A percentile compares a stretch with the other conserved stretches of the same genome.
Evolutionary conservation across 2,888 invertebrate species (phyloP).

Genomic region (Diplazon laetatorius): DNA sequence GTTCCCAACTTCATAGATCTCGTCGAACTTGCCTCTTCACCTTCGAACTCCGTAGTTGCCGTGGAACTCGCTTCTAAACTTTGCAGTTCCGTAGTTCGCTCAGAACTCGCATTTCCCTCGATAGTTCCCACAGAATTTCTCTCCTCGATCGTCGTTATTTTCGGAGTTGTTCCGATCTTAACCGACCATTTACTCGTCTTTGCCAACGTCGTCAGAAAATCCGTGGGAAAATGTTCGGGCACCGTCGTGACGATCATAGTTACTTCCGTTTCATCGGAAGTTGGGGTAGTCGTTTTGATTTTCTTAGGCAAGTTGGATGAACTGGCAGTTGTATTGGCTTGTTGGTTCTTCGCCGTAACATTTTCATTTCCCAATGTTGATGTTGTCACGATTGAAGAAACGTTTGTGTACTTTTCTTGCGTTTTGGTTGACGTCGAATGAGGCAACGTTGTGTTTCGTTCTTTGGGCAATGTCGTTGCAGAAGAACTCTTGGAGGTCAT

Average conservation of each 20-base stretch:
- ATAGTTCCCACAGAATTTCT: not conserved
- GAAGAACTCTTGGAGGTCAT: not conserved
- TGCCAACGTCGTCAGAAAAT: conserved; percentile 38
- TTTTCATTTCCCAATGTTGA: too few species aligned
- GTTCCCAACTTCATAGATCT: not conserved
- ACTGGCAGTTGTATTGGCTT: not conserved
- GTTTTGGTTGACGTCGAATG: not conserved
- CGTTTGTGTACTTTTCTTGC: conserved; percentile 19
- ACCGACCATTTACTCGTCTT: not conserved
- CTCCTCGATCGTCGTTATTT: too few species aligned
- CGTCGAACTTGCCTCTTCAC: not conserved
- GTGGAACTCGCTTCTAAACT: not conserved
- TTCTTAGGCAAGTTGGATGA: not conserved
- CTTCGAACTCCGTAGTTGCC: not conserved
- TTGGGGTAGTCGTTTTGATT: not conserved
- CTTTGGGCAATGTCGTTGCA: not conserved
- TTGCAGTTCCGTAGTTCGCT: not conserved
- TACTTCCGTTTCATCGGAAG: conserved; percentile 32
- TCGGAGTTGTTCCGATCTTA: too few species aligned
- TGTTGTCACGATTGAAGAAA: conserved; percentile 44
- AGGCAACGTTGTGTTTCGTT: not conserved
- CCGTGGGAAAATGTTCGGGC: conserved; percentile 23
- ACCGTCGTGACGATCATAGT: conserved; percentile 44
- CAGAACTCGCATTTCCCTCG: not conserved
- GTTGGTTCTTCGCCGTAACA: not conserved